phyloP scores from a whole-genome alignment of 2,888 invertebrate genomes.

The Megaustenia siamemsis region DNA sequence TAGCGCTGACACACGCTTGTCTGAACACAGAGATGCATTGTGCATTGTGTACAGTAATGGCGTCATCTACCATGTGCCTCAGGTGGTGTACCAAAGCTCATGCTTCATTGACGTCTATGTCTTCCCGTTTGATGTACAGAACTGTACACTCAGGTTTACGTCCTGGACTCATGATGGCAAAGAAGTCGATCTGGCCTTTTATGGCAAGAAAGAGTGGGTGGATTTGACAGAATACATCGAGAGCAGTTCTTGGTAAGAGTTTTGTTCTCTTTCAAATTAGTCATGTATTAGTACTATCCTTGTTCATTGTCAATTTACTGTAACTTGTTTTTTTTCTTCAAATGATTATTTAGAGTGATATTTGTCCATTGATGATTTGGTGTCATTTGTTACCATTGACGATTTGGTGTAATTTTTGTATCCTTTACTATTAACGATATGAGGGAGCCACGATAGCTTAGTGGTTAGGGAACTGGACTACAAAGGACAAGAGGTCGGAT shows the following conservation, averaged over 20 bases:
- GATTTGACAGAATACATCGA: constrained; percentile 75
- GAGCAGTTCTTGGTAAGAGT: constrained; percentile 80
- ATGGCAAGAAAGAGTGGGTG: constrained; percentile 61
- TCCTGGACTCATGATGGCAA: constrained; percentile 79
- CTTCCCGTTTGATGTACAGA: constrained; percentile 80
- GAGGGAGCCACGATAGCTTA: no score
- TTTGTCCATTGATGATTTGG: no score
- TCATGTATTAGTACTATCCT: no score
- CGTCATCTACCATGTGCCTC: constrained; percentile 73
- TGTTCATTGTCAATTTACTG: no score
- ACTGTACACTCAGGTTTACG: constrained; percentile 78
- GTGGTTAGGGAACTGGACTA: no score
- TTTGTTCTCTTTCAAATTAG: no score
- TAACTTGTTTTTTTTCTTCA: no score
- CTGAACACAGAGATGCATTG: constrained; percentile 78
- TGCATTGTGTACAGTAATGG: constrained; percentile 75
- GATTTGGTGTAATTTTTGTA: no score
- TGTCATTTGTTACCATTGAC: no score
- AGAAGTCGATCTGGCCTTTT: constrained; percentile 74
- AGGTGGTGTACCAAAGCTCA: constrained; percentile 79
- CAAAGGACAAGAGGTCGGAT: no score
- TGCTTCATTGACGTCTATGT: constrained; percentile 79
- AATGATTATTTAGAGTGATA: no score
- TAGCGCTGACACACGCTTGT: constrained; percentile 79
- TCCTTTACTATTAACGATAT: no score